Evolutionary conservation across 2,797 vertebrate species (phyloP).

Genomic region (Crenichthys baileyi): DNA sequence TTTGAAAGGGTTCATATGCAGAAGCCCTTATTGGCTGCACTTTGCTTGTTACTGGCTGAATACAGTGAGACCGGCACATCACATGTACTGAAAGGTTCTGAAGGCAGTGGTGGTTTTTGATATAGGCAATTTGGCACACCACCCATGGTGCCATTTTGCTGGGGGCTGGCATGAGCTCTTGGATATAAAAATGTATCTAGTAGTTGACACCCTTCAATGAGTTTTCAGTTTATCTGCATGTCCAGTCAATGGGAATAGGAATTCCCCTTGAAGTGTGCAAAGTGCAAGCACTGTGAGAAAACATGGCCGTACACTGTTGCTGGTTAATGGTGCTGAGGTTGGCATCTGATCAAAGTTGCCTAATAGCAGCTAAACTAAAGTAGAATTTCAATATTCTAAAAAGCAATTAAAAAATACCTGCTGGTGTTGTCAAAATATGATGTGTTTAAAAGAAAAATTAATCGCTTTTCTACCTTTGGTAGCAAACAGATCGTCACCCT

Average conservation of each 20-base stretch:
- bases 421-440: neutral
- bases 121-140: neutral
- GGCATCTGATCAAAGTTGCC: neutral
- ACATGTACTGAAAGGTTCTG: neutral
- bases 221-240: neutral
- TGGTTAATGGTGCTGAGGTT: neutral
- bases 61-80: neutral
- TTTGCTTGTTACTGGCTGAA: neutral
- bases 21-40: neutral
- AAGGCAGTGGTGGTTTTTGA: neutral
- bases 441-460: neutral
- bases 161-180: too few species aligned
- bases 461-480: neutral
- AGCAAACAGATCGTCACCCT: too few species aligned
- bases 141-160: neutral
- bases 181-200: too few species aligned
- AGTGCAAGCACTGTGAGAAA: neutral
- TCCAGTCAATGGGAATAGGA: neutral
- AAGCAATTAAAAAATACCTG: too few species aligned
- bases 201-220: neutral
- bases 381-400: neutral
- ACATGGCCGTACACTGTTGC: neutral
- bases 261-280: neutral
- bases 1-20: neutral
- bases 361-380: neutral